Conservation (phyloP, 2,113 vertebrate species). For the Ciconia stormi region DNA sequence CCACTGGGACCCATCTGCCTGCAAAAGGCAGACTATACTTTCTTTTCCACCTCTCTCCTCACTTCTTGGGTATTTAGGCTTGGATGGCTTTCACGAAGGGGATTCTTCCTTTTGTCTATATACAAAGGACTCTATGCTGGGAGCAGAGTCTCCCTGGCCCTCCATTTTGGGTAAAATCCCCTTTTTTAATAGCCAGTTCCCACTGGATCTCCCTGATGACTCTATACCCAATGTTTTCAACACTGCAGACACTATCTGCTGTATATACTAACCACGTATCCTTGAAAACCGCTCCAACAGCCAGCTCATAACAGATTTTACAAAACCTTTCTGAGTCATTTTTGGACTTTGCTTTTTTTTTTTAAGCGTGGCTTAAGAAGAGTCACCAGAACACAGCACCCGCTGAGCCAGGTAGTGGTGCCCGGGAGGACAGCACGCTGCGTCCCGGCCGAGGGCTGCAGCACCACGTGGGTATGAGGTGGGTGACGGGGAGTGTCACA, state of each 20-base stretch:
- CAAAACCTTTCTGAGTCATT: background rate
- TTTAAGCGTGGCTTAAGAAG: rapidly evolving
- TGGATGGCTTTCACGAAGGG: background rate
- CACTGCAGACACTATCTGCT: background rate
- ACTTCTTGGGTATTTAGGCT: background rate
- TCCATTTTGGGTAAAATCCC: background rate
- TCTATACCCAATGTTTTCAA: background rate
- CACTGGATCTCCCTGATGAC: background rate
- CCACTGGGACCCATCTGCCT: background rate
- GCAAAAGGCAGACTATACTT: background rate
- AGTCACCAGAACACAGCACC: background rate
- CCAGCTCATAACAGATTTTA: background rate
- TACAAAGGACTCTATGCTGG: background rate
- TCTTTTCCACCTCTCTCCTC: background rate
- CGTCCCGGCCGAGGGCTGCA: background rate
- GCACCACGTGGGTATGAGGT: rapidly evolving
- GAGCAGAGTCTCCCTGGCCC: background rate
- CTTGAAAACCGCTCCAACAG: background rate
- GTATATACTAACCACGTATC: background rate
- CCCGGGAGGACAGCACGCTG: rapidly evolving
- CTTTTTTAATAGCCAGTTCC: background rate
- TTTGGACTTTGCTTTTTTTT: background rate
- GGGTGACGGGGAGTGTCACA: rapidly evolving
- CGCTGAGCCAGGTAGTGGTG: background rate
- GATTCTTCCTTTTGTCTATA: background rate